Evolutionary conservation across 1,140 invertebrate species (phyloP).

Genomic region (Catajapyx aquilonaris): DNA sequence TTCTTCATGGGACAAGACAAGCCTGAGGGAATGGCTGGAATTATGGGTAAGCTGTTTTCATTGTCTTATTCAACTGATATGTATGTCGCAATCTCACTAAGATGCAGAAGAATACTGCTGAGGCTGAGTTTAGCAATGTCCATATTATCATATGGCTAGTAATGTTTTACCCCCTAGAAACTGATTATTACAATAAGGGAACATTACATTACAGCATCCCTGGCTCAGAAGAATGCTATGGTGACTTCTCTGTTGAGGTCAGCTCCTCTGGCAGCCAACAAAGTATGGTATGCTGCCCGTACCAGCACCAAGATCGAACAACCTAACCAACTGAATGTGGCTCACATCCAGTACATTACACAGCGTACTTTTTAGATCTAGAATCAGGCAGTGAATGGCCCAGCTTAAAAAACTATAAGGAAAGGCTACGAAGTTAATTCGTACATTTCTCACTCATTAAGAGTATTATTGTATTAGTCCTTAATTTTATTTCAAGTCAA

Average conservation of each 20-base stretch:
- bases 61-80: too few relatives aligned
- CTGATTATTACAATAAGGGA: neutral
- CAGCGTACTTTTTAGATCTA: too few relatives aligned
- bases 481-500: too few relatives aligned
- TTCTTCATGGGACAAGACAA: slow-evolving; percentile 9
- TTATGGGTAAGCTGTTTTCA: slow-evolving; percentile 1
- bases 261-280: neutral
- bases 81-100: neutral
- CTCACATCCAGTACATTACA: too few relatives aligned
- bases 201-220: neutral
- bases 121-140: neutral
- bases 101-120: neutral
- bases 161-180: neutral
- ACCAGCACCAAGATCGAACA: neutral
- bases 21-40: neutral
- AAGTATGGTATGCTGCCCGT: neutral
- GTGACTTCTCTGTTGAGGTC: neutral
- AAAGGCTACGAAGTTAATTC: too few relatives aligned
- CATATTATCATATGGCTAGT: neutral
- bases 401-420: too few relatives aligned
- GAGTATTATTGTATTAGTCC: too few relatives aligned
- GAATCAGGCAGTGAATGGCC: too few relatives aligned
- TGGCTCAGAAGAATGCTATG: neutral
- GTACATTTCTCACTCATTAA: too few relatives aligned
- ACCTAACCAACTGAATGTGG: neutral